phyloP scores from a whole-genome alignment of 2,113 vertebrate species.

The Condylura cristata region DNA sequence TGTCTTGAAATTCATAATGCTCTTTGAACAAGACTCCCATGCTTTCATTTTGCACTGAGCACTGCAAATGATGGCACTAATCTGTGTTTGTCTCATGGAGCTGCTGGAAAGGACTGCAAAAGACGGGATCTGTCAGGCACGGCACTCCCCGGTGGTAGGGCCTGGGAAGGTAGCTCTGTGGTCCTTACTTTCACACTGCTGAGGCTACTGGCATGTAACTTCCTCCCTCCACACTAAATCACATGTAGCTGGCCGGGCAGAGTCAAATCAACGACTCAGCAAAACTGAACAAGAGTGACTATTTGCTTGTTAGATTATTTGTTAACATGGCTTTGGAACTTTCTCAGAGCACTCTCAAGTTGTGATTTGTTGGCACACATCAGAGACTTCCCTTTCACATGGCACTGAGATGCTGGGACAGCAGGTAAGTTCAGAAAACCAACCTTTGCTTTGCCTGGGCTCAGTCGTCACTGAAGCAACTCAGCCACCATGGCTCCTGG shows the following conservation, averaged over 20 bases:
- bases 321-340: rapidly evolving
- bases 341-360: not conserved
- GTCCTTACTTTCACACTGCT: not conserved
- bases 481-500: not conserved
- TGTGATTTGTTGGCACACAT: not conserved
- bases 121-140: not conserved
- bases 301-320: not conserved
- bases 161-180: not conserved
- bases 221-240: not conserved
- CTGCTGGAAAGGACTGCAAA: not conserved
- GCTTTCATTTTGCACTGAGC: not conserved
- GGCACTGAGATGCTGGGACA: not conserved
- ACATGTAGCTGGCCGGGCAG: not conserved
- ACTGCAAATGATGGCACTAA: not conserved
- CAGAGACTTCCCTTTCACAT: not conserved
- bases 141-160: not conserved
- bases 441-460: not conserved
- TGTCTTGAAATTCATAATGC: not conserved
- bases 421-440: rapidly evolving
- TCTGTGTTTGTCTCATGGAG: not conserved
- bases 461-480: not conserved
- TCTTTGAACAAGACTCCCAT: not conserved
- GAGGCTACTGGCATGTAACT: not conserved
- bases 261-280: not conserved
- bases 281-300: not conserved